Evolutionary conservation across 2,113 vertebrate genomes (phyloP).

Genomic region (Pavo muticus): DNA sequence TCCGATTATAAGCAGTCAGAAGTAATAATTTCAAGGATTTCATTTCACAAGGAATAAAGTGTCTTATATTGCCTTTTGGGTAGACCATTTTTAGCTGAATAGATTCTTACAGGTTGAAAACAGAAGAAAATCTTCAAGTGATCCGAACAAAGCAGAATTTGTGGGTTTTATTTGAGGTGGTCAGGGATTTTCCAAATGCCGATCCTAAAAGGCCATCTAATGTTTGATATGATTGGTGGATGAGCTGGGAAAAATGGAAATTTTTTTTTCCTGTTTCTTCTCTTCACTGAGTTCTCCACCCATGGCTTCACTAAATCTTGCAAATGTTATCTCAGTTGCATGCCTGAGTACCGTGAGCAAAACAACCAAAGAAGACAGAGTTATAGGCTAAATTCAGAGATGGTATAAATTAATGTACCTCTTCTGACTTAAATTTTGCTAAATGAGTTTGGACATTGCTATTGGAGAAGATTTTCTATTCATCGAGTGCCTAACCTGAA

Average conservation of each 20-base stretch:
- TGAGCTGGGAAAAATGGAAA: background rate
- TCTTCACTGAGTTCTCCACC: background rate
- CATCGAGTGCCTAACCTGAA: background rate
- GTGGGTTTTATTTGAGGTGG: background rate
- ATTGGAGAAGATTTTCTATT: background rate
- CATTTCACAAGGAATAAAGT: background rate
- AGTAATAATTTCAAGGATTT: background rate
- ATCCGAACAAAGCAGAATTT: background rate
- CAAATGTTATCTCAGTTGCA: background rate
- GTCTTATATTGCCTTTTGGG: background rate
- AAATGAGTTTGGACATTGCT: background rate
- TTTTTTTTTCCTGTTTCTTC: background rate
- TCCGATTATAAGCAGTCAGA: background rate
- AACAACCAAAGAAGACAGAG: background rate
- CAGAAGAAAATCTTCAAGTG: background rate
- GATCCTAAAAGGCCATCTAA: background rate
- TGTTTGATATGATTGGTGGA: background rate
- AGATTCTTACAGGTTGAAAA: background rate
- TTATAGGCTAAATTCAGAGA: background rate
- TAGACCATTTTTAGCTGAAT: background rate
- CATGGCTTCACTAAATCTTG: background rate
- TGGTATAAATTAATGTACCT: background rate
- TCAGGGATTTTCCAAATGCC: background rate
- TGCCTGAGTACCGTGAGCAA: background rate
- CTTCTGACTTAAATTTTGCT: background rate